Evolutionary conservation across 1,140 invertebrate genomes (phyloP).

Genomic region (Phthorimaea operculella): DNA sequence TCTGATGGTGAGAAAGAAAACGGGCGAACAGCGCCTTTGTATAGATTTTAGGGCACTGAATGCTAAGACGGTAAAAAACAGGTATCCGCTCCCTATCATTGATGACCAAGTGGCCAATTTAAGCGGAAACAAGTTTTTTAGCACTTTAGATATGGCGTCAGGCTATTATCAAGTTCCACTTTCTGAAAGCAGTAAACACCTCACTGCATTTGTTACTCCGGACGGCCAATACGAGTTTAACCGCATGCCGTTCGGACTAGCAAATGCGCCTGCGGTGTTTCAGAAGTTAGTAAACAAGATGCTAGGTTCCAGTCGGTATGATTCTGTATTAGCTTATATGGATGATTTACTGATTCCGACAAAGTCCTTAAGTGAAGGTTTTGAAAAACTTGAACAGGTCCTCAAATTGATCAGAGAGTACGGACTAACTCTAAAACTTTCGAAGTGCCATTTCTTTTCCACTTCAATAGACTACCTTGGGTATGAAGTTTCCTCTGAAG

Average conservation of each 20-base stretch:
- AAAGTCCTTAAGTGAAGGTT: neutral
- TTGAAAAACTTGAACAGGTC: neutral
- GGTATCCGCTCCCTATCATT: slow-evolving; percentile 59
- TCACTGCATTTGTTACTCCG: slow-evolving; percentile 5
- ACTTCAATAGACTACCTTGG: neutral
- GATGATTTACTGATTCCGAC: neutral
- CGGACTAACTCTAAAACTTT: neutral
- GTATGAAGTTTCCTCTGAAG: neutral
- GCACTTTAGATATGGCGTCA: slow-evolving; percentile 21
- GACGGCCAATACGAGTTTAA: slow-evolving; percentile 5
- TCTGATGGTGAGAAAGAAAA: slow-evolving; percentile 18
- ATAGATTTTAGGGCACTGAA: slow-evolving; percentile 6
- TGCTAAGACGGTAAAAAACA: neutral
- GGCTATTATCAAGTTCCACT: slow-evolving; percentile 16
- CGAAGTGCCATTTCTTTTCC: neutral
- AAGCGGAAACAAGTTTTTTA: slow-evolving; percentile 34
- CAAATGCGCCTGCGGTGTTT: slow-evolving; percentile 5
- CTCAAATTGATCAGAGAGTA: neutral
- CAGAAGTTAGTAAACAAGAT: slow-evolving; percentile 1
- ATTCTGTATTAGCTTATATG: neutral
- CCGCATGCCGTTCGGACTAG: slow-evolving; percentile 5
- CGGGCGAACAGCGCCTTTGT: slow-evolving; percentile 11
- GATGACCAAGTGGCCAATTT: slow-evolving; percentile 42
- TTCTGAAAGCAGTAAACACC: slow-evolving; percentile 6
- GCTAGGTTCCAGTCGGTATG: neutral